Evolutionary conservation across 2,888 invertebrate genomes (phyloP).

Genomic region (Chrysolina americana): DNA sequence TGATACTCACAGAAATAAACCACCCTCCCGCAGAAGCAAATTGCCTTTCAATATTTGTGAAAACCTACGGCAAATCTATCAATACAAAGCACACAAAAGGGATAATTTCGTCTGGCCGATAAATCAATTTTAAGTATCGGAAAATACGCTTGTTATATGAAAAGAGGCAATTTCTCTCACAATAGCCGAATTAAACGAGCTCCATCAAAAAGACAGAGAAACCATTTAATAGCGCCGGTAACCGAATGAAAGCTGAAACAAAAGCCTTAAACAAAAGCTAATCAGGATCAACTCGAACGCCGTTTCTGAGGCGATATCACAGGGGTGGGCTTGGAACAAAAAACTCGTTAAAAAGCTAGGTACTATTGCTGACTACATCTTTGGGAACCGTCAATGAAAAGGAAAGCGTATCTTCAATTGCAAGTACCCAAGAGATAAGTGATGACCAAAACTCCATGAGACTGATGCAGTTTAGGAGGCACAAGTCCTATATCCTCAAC

Average conservation of each 20-base stretch:
- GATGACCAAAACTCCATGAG: too few species aligned
- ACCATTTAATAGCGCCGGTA: slow-evolving; percentile 54
- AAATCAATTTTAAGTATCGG: slow-evolving; percentile 53
- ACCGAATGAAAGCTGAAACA: slow-evolving; percentile 54
- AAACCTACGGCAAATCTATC: slow-evolving; percentile 36
- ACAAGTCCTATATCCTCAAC: too few species aligned
- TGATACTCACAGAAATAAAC: too few species aligned
- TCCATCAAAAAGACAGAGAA: slow-evolving; percentile 55
- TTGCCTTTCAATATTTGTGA: slow-evolving; percentile 37
- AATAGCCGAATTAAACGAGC: slow-evolving; percentile 50
- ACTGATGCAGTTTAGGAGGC: too few species aligned
- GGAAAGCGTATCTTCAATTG: too few species aligned
- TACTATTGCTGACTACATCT: too few species aligned
- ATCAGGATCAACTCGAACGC: slow-evolving; percentile 55
- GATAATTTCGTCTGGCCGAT: slow-evolving; percentile 44
- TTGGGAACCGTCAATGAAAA: too few species aligned
- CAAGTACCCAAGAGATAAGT: too few species aligned
- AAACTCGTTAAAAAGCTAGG: slow-evolving; percentile 11
- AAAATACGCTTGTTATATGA: slow-evolving; percentile 53
- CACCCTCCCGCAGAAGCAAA: slow-evolving; percentile 19
- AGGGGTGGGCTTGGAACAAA: slow-evolving; percentile 41
- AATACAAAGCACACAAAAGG: slow-evolving; percentile 47
- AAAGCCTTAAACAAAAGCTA: slow-evolving; percentile 61
- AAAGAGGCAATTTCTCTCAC: slow-evolving; percentile 52
- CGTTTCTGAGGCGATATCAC: slow-evolving; percentile 29